Base-by-base conservation (phyloP, 1,140 invertebrate species). In the Drosophila elegans region DNA sequence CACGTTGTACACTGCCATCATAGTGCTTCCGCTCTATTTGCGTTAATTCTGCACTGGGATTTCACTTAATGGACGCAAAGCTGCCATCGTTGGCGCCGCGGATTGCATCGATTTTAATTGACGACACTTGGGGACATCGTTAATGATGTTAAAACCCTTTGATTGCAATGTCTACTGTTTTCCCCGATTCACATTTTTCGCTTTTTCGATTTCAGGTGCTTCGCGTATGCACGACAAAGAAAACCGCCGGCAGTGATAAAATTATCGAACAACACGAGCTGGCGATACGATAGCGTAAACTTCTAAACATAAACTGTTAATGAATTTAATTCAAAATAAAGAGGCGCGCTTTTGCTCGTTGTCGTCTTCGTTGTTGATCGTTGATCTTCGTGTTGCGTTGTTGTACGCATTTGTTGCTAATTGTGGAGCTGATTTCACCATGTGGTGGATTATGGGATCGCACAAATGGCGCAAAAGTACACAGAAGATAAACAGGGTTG, bases 291-390 rank as follows among this genome's bases (percentile, higher is more conserved):
- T 2, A 51, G 53, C 61, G 46, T 61, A 56, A 69, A 55, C 80
- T 84, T 88, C 84, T 89, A 89, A 80, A 67, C 85, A 85, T 84
- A 89, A 89, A 84, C 77, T 88, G 67, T 89, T 88, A 88, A 80
- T 80, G 76, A 67, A 74, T 84, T 80, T 64, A 71, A 84, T 79
- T 77, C 67, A 83, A 86, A 80, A 78, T 55, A 68, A 68, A 68
- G 62, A 79, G 72, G 45, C 54, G 55, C 74, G 56, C 66, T 74
- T 49, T 67, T 39, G 64, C 57, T 64, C 68, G 63, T 34, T 48
- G 66, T 39, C 56, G 76, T 73, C 63, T 75, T 62, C 76, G 71
- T 63, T 56, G 71, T 67, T 25, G 69, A 64, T 83, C 78, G 71
- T 16, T 49, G 78, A 59, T 72, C 56, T 64, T 75, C 57, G 80